phyloP scores from a whole-genome alignment of 2,797 vertebrate species.

The Bradypus variegatus region DNA sequence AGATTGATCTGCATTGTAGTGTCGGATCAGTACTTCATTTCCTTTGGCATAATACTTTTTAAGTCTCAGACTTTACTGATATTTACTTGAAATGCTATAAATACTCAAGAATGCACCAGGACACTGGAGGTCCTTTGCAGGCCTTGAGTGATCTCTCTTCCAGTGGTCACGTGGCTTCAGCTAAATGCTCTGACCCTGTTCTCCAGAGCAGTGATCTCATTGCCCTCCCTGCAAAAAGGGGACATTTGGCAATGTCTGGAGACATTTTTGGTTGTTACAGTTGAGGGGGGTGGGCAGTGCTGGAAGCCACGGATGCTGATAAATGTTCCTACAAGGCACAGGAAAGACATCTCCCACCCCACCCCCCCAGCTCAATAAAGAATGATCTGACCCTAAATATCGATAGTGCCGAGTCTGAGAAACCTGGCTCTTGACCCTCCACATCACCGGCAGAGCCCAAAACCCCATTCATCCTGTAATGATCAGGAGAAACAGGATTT shows the following conservation, averaged over 20 bases:
- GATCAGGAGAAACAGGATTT: background rate
- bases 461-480: accelerated
- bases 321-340: too few relatives aligned
- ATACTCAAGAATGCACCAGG: background rate
- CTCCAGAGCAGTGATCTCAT: too few relatives aligned
- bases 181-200: background rate
- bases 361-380: background rate
- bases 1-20: too few relatives aligned
- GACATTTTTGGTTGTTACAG: background rate
- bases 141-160: background rate
- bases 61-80: background rate
- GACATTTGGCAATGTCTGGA: background rate
- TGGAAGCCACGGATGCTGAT: too few relatives aligned
- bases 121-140: accelerated
- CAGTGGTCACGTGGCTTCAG: accelerated
- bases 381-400: too few relatives aligned
- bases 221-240: too few relatives aligned
- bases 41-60: background rate
- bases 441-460: background rate
- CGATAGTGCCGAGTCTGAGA: background rate
- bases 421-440: background rate
- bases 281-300: too few relatives aligned
- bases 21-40: too few relatives aligned
- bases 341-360: too few relatives aligned
- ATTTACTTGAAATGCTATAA: background rate